Base-by-base conservation (phyloP, 2,888 invertebrate genomes). In the Perdita meconis region DNA sequence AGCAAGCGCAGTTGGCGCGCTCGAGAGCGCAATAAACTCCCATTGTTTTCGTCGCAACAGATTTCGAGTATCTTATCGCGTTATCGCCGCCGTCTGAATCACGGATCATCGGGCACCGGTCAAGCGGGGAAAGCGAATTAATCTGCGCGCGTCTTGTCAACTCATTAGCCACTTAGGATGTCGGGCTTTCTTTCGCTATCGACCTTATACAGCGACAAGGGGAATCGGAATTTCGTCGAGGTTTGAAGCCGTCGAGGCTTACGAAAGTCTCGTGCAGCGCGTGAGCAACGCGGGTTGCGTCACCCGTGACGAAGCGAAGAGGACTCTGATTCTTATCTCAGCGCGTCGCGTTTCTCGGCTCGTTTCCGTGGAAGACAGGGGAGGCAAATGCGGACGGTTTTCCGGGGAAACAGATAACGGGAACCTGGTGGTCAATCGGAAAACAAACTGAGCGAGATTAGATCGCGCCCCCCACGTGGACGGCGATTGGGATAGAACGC, bases 251-350 rank as follows among this genome's bases (percentile, higher is more conserved):
- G 30, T 30, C 30, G 30, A 30, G 30, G 76, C 66, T 82, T 80
- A 71, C 76, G 83, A 82, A 78, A 83, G 80, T 65, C 72, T 64
- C 76, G 74, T 82, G 80, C 75, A 75, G 71, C 79, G 69, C 75
- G 74, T 60, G 72, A 72, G 73, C 66, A 70, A 64, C 50, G 63
- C 59, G 67, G n/a, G 40, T 86, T 87, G 83, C 87, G 76, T 87
- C 87, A 87, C 34, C 61, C 80, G 66, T 80, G 71, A 73, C 81
- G 72, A 60, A 53, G 57, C 81, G 79, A 74, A 42, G 66, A 70
- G 75, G 67, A 64, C 57, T 60, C 53, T 22, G 73, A 65, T 74
- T 64, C 56, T 69, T 65, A 66, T 78, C 78, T 78, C 16, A 22
- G 8, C 13, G 1, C 6, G 22, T 30, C 26, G 26, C 5, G 22